A percentile compares a stretch with the other conserved stretches of the same genome.
These are phyloP conservation scores for Alloplasta piceator DNA, from an alignment of 2,888 invertebrate genomes.

Conservation along the genomic window DNA sequence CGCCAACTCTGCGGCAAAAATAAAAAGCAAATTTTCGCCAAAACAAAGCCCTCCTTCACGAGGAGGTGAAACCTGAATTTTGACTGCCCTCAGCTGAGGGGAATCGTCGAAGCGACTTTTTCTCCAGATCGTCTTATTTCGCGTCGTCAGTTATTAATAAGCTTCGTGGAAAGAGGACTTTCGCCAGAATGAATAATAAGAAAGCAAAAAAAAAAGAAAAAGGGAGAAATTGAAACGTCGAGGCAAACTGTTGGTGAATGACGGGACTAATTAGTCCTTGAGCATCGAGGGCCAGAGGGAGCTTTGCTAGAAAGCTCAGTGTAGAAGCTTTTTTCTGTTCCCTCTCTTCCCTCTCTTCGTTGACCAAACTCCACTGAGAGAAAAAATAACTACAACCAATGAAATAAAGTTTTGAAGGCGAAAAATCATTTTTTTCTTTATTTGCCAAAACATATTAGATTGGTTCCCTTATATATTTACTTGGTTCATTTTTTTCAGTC, in stretches of 20 bases:
- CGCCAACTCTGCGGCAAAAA: neutral
- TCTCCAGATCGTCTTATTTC: neutral
- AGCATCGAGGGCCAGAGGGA: slow-evolving; percentile 18
- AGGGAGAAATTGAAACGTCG: slow-evolving; percentile 14
- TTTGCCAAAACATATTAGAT: no score
- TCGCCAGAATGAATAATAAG: neutral
- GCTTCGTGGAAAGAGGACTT: neutral
- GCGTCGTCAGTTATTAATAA: slow-evolving; percentile 32
- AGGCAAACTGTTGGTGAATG: slow-evolving; percentile 32
- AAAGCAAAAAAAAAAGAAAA: slow-evolving; percentile 6
- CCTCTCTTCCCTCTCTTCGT: slow-evolving; percentile 4
- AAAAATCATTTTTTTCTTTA: no score
- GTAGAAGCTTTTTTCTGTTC: slow-evolving; percentile 13
- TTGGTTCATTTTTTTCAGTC: no score
- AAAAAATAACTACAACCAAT: no score
- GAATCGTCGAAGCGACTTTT: neutral
- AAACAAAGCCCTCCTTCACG: neutral
- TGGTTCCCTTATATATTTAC: no score
- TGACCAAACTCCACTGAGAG: neutral
- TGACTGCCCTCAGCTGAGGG: no score
- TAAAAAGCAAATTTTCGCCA: neutral
- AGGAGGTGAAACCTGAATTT: no score
- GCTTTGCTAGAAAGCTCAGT: slow-evolving; percentile 1
- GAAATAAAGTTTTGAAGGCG: no score
- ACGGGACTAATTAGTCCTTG: slow-evolving; percentile 49